Percentiles rank a stretch among this genome's conserved stretches.
Evolutionary conservation across 2,797 vertebrate species (phyloP).

Genomic region (Bovichtus diacanthus): DNA sequence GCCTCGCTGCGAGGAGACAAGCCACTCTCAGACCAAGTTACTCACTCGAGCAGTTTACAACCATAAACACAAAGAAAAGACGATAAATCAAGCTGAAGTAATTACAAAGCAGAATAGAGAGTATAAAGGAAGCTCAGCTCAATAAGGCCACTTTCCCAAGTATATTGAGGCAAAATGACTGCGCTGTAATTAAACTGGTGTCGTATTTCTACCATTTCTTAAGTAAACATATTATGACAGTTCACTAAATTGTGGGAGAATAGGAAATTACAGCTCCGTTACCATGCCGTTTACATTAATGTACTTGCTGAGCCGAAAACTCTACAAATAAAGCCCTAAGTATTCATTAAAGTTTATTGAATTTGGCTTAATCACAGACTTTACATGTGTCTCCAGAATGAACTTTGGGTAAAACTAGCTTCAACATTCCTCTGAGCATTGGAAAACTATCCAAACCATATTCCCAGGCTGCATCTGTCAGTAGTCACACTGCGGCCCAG

Average conservation of each 20-base stretch:
- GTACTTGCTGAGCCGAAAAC: conserved; percentile 71
- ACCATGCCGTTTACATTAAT: conserved; percentile 79
- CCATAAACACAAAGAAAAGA: conserved; percentile 86
- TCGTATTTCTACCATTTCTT: conserved; percentile 86
- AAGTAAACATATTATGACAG: conserved; percentile 85
- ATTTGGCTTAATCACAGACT: conserved; percentile 79
- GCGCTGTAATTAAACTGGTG: conserved; percentile 84
- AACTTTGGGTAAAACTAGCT: conserved; percentile 74
- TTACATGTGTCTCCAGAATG: conserved; percentile 74
- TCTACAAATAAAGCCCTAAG: conserved; percentile 76
- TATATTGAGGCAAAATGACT: conserved; percentile 82
- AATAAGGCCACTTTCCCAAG: conserved; percentile 83
- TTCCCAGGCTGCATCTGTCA: conserved; percentile 80
- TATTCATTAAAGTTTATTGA: conserved; percentile 83
- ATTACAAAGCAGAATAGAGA: conserved; percentile 85
- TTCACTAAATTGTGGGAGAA: conserved; percentile 83
- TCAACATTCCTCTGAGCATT: conserved; percentile 64
- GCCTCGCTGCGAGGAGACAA: conserved; percentile 80
- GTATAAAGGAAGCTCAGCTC: conserved; percentile 77
- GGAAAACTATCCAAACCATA: conserved; percentile 70
- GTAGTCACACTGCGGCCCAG: conserved; percentile 70
- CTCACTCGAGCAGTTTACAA: conserved; percentile 80
- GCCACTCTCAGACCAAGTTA: conserved; percentile 82
- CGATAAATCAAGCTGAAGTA: conserved; percentile 84
- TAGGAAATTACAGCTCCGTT: conserved; percentile 85